Evolutionary conservation across 2,797 vertebrate species (phyloP).

Genomic region (Rhadinocentrus ornatus): DNA sequence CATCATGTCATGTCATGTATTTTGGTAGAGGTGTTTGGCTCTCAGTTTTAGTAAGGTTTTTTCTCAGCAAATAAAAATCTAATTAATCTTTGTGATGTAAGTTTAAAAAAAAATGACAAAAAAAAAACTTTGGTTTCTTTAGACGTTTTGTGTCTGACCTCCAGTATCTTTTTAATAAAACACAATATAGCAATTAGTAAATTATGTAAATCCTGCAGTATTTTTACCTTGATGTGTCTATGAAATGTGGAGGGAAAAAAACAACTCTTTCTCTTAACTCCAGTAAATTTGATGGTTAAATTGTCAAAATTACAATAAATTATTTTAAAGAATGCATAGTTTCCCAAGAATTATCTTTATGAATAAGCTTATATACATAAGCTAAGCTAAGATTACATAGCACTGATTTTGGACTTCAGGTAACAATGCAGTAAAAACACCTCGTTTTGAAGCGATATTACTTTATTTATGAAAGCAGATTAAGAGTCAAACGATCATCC

Average conservation of each 20-base stretch:
- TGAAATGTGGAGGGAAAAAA: no score
- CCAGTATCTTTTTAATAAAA: not conserved
- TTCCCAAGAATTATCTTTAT: no score
- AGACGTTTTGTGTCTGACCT: constrained; percentile 31
- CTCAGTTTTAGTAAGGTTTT: constrained; percentile 47
- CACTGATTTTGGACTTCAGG: not conserved
- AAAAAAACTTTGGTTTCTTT: constrained; percentile 21
- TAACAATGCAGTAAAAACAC: not conserved
- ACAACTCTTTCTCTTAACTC: no score
- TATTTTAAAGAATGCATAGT: no score
- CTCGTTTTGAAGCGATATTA: not conserved
- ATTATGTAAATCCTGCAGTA: not conserved
- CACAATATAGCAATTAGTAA: not conserved
- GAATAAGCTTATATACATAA: not conserved
- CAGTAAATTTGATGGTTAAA: no score
- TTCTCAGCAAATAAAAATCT: constrained; percentile 60
- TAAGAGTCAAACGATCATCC: not conserved
- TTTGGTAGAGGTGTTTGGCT: constrained; percentile 51
- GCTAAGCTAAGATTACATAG: not conserved
- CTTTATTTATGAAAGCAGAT: not conserved
- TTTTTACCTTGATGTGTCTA: no score
- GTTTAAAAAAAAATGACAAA: no score
- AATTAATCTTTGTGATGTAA: constrained; percentile 55
- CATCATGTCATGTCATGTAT: constrained; percentile 59
- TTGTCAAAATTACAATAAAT: not conserved